These are phyloP conservation scores for Malthinus flaveolus DNA, from an alignment of 2,888 invertebrate species.

Conservation along the genomic window DNA sequence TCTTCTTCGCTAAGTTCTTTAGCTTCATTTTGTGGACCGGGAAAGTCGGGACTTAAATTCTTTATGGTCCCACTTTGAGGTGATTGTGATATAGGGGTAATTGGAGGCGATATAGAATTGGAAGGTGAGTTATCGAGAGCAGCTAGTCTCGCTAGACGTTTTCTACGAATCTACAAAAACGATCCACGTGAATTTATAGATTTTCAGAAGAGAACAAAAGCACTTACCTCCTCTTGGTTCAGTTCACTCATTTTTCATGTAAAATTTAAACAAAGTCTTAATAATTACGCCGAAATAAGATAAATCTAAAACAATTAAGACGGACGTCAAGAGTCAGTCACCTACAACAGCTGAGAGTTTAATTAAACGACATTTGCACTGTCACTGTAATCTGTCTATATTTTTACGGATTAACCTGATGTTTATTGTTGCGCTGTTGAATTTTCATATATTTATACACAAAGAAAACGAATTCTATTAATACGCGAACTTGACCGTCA, in stretches of 20 bases:
- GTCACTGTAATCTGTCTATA: conserved; percentile 22
- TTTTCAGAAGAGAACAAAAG: conserved; percentile 34
- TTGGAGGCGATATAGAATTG: conserved; percentile 56
- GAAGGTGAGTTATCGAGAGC: conserved; percentile 61
- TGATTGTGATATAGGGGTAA: conserved; percentile 56
- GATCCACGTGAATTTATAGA: not conserved
- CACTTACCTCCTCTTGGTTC: conserved; percentile 85
- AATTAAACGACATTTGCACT: conserved; percentile 40
- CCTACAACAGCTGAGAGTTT: conserved; percentile 50
- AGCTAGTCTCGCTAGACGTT: conserved; percentile 73
- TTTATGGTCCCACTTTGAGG: conserved; percentile 40
- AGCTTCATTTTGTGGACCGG: conserved; percentile 45
- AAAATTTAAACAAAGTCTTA: conserved; percentile 35
- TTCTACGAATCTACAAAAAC: conserved; percentile 67
- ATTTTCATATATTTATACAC: not conserved
- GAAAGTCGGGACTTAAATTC: conserved; percentile 40
- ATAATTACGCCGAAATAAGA: conserved; percentile 35
- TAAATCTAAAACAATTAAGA: conserved; percentile 22
- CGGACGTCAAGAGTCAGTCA: conserved; percentile 52
- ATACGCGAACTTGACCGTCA: conserved; percentile 45
- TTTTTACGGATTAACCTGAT: conserved; percentile 43
- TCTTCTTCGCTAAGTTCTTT: conserved; percentile 49
- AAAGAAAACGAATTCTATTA: conserved; percentile 3
- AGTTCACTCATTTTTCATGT: conserved; percentile 73
- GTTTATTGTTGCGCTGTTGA: conserved; percentile 31